phyloP scores from a whole-genome alignment of 2,888 invertebrate species.

The Nomada flava region DNA sequence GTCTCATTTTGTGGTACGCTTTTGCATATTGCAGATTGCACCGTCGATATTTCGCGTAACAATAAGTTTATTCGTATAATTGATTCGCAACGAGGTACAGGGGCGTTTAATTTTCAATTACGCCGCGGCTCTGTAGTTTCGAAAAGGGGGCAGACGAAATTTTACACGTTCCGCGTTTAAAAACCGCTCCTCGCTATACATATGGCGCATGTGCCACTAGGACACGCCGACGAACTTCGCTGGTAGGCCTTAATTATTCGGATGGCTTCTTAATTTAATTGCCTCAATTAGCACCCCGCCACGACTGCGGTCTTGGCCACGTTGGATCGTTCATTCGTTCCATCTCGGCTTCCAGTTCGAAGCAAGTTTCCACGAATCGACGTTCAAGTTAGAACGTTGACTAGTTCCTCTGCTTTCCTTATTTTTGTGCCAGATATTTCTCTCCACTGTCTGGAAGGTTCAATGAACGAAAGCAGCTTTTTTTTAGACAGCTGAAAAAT shows the following conservation, averaged over 20 bases:
- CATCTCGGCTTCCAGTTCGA: neutral
- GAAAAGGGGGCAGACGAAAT: constrained; percentile 22
- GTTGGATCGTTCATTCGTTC: neutral
- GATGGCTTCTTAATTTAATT: constrained; percentile 69
- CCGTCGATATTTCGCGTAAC: constrained; percentile 12
- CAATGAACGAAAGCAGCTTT: neutral
- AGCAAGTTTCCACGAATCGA: constrained; percentile 24
- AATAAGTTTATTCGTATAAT: constrained; percentile 37
- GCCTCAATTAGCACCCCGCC: constrained; percentile 59
- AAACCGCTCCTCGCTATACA: constrained; percentile 19
- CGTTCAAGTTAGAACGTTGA: neutral
- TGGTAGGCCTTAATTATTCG: constrained; percentile 68
- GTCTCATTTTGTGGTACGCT: constrained; percentile 6
- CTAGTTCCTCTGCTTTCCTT: constrained; percentile 2
- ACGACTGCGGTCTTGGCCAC: constrained; percentile 34
- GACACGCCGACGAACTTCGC: constrained; percentile 21
- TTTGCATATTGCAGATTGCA: constrained; percentile 30
- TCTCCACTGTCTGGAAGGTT: neutral
- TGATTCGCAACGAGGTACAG: constrained; percentile 13
- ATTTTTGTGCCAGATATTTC: constrained; percentile 29
- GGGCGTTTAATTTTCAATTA: constrained; percentile 45
- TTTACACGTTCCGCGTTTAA: constrained; percentile 21
- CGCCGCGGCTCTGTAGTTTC: constrained; percentile 6
- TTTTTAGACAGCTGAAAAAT: neutral
- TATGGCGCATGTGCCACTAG: constrained; percentile 11